A percentile compares a stretch with the other conserved stretches of the same genome.
Evolutionary conservation across 2,888 invertebrate species (phyloP).

Genomic region (Anorthoa munda): DNA sequence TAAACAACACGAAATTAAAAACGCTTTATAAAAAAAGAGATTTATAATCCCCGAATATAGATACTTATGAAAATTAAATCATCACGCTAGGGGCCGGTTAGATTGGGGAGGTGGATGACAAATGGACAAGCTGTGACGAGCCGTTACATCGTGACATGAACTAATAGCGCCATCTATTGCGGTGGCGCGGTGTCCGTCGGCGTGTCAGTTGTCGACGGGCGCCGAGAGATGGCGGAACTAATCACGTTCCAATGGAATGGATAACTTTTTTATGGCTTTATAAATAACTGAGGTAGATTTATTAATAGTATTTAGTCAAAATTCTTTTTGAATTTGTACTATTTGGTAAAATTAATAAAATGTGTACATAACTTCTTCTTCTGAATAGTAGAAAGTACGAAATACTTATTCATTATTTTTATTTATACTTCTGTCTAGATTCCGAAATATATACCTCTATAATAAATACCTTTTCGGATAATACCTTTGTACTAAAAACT

Average conservation of each 20-base stretch:
- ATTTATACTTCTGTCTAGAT: background rate
- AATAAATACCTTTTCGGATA: background rate
- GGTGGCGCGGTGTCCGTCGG: constrained; percentile 78
- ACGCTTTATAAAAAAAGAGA: constrained; percentile 63
- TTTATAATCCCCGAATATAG: constrained; percentile 69
- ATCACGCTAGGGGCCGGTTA: constrained; percentile 76
- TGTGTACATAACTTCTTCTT: background rate
- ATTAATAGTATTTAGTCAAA: background rate
- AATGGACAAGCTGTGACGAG: constrained; percentile 85
- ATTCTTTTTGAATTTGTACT: no score
- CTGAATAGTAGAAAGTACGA: no score
- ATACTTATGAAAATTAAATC: constrained; percentile 85
- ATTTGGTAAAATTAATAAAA: background rate
- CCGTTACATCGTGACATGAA: constrained; percentile 79
- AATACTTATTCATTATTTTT: background rate
- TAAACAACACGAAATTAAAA: constrained; percentile 38
- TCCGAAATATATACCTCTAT: no score
- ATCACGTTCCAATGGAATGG: constrained; percentile 4
- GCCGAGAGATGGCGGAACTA: constrained; percentile 73
- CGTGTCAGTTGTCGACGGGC: constrained; percentile 72
- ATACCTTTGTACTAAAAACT: background rate
- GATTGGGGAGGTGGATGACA: constrained; percentile 78
- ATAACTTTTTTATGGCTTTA: background rate
- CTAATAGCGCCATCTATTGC: constrained; percentile 89
- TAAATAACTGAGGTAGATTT: background rate